Evolutionary conservation across 2,797 vertebrate genomes (phyloP), one percentile per base, ranked within the genome.

Genomic region (Crypturellus tataupa): DNA sequence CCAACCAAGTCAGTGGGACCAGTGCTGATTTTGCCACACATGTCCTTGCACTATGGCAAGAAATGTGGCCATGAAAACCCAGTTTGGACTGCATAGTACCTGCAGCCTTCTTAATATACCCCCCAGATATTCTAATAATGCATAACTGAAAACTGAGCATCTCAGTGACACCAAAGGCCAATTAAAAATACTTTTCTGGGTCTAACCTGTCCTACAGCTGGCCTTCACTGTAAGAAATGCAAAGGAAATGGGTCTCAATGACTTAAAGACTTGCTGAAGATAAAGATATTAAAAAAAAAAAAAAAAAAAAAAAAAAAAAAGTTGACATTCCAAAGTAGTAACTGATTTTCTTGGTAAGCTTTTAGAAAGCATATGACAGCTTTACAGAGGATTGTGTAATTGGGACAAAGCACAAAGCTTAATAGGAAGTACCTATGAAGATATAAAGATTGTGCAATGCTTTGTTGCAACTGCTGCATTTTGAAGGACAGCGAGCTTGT

Each of bases 1-100:
- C 12, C 17, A 29, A 27, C 1, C 0, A 64, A 51, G n/a, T 31
- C 37, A 6, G 4, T 39, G n/a, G n/a, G 24, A 58, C 12, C 10
- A 40, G 35, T 27, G 14, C n/a, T 79, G 29, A 1, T 7, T 76
- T 63, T 82, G 47, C n/a, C 46, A 24, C 6, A 6, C 31, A 17
- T 39, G 15, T 39, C 9, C 10, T 64, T 71, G 42, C 3, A 1
- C 29, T 70, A 18, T 14, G 79, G 21, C 9, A 64, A n/a, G n/a
- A 56, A 73, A n/a, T 2, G 12, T 24, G n/a, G 9, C 20, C 23
- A 58, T 23, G 39, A 78, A 29, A 10, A 58, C 2, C 3, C 0
- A 3, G 3, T 44, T 62, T 69, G 35, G 10, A 21, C 39, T 63
- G 13, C 33, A 8, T 33, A 17, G 12, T 33, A 27, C 2, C 12